Conservation (phyloP, 1,140 invertebrate genomes). For the Delia radicum region DNA sequence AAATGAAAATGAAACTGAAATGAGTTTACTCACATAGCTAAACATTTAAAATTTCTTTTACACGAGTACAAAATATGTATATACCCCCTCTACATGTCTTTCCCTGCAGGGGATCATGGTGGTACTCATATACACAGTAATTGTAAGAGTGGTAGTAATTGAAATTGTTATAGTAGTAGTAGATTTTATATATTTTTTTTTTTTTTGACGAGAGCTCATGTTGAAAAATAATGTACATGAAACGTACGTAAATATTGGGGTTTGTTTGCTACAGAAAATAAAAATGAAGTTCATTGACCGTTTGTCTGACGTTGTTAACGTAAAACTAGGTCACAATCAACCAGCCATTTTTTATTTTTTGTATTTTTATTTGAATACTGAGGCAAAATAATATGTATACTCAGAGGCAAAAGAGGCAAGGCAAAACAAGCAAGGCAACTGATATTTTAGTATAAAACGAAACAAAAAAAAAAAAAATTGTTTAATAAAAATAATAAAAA, state of each 20-base stretch:
- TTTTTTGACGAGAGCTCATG: neutral
- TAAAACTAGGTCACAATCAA: slow-evolving; percentile 29
- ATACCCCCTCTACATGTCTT: neutral
- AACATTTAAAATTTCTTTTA: neutral
- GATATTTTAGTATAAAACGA: neutral
- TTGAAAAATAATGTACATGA: neutral
- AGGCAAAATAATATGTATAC: neutral
- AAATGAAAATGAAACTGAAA: neutral
- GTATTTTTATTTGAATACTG: neutral
- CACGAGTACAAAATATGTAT: too few relatives aligned
- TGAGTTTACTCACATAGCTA: too few relatives aligned
- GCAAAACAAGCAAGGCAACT: neutral
- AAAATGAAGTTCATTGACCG: slow-evolving; percentile 30
- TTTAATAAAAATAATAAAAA: neutral
- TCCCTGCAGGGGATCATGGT: neutral
- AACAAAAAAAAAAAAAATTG: neutral
- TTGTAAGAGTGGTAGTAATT: neutral
- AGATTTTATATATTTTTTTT: neutral
- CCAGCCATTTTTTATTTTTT: neutral
- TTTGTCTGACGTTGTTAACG: slow-evolving; percentile 26
- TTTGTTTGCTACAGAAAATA: neutral
- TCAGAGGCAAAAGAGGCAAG: neutral
- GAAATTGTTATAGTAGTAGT: neutral
- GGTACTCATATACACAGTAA: neutral
- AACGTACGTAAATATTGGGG: neutral